phyloP scores from a whole-genome alignment of 2,113 vertebrate species.

The Motacilla tschutschensis region DNA sequence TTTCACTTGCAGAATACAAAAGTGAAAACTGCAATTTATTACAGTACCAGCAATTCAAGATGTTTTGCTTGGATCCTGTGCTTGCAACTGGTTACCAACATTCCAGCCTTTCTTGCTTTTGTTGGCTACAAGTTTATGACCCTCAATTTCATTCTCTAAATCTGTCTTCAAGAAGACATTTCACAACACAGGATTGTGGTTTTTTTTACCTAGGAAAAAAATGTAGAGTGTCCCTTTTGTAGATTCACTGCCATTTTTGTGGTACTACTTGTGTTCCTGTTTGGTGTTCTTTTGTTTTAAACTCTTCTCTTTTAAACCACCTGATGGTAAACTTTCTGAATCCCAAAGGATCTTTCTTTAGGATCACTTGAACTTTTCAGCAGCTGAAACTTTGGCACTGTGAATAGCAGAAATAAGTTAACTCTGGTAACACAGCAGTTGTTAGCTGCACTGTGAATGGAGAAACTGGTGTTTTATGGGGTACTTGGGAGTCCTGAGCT shows the following conservation, averaged over 20 bases:
- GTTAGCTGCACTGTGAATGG: not conserved
- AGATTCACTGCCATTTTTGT: not conserved
- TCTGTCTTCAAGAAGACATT: conserved; percentile 76
- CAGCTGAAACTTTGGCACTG: not conserved
- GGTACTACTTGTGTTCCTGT: not conserved
- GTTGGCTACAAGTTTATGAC: conserved; percentile 77
- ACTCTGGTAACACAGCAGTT: conserved; percentile 8
- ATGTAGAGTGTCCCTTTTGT: conserved; percentile 12
- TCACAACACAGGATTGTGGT: conserved; percentile 54
- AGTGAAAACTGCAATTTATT: conserved; percentile 79
- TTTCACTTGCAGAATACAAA: conserved; percentile 79
- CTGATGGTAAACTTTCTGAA: conserved; percentile 10
- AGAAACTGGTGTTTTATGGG: conserved; percentile 18
- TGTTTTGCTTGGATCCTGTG: conserved; percentile 77
- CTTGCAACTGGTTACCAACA: conserved; percentile 68
- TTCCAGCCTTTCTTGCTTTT: conserved; percentile 78
- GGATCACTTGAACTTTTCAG: conserved; percentile 12
- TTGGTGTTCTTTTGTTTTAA: not conserved
- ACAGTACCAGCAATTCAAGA: conserved; percentile 76
- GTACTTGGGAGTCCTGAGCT: not conserved
- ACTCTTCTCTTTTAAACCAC: not conserved
- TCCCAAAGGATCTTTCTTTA: conserved; percentile 20
- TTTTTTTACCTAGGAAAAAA: conserved; percentile 26
- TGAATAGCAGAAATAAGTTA: conserved; percentile 6
- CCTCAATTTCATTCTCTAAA: conserved; percentile 75